Conservation (phyloP, 2,888 invertebrate genomes). For the Harpalus rubripes region DNA sequence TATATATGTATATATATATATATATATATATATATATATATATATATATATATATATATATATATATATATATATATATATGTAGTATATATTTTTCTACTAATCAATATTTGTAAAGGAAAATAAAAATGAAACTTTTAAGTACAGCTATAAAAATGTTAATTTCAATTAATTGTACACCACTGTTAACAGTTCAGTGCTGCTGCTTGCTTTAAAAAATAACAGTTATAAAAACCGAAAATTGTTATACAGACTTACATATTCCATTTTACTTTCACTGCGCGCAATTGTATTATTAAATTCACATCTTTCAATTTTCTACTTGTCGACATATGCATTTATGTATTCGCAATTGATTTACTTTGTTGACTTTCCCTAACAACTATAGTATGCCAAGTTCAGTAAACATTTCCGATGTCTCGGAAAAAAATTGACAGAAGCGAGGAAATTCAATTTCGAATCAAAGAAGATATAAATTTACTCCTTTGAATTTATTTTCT, state of each 20-base stretch:
- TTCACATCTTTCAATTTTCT: constrained; percentile 26
- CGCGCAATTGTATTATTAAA: constrained; percentile 38
- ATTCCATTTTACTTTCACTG: constrained; percentile 34
- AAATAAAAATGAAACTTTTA: constrained; percentile 7
- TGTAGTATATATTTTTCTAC: too few species aligned
- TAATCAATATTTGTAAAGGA: background rate
- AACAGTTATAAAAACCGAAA: constrained; percentile 6
- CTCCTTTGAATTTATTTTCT: too few species aligned
- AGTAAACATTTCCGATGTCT: background rate
- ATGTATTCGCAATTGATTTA: constrained; percentile 33
- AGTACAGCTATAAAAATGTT: background rate
- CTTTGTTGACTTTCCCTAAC: constrained; percentile 22
- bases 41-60: too few species aligned
- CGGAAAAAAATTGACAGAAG: background rate
- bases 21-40: too few species aligned
- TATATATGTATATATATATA: too few species aligned
- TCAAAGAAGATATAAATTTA: background rate
- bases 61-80: too few species aligned
- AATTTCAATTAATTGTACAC: background rate
- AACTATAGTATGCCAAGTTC: background rate
- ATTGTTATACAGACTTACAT: background rate
- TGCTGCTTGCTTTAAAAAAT: background rate
- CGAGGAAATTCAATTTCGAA: background rate
- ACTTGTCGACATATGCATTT: background rate
- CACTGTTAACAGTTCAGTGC: background rate